Percentiles rank a stretch among this genome's conserved stretches.
Evolutionary conservation across 2,113 vertebrate genomes (phyloP).

Genomic region (Daboia siamensis): DNA sequence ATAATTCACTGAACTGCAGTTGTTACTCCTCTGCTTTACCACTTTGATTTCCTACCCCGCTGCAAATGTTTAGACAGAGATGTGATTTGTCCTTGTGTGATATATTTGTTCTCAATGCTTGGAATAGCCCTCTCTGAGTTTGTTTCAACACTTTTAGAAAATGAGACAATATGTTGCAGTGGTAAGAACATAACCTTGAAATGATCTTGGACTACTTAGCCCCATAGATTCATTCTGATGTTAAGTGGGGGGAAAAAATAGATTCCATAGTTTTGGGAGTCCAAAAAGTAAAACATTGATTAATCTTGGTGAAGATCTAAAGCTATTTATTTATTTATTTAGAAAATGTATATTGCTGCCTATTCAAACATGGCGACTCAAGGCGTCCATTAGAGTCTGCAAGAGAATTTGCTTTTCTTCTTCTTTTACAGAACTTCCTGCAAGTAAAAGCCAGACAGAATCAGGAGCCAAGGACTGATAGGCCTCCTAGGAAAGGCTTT

Average conservation of each 20-base stretch:
- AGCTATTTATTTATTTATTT: not conserved
- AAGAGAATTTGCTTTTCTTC: not conserved
- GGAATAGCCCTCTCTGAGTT: not conserved
- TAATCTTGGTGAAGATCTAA: not conserved
- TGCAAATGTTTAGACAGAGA: not conserved
- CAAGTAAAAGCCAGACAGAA: not conserved
- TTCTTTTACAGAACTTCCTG: not conserved
- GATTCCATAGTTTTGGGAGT: not conserved
- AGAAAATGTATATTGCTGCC: too few relatives aligned
- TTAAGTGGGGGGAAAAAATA: fast-evolving
- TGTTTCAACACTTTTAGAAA: not conserved
- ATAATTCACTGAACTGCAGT: not conserved
- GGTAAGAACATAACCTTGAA: not conserved
- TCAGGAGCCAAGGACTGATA: not conserved
- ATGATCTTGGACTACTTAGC: not conserved
- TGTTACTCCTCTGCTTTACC: not conserved
- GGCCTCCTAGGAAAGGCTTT: not conserved
- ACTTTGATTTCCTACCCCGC: not conserved
- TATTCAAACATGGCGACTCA: too few relatives aligned
- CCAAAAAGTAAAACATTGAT: not conserved
- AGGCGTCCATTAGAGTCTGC: not conserved
- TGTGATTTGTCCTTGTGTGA: not conserved
- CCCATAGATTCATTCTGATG: not conserved
- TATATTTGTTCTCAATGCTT: not conserved
- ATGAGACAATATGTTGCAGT: not conserved